Evolutionary conservation across 2,797 vertebrate species (phyloP).

Genomic region (Enteromius mattozi): DNA sequence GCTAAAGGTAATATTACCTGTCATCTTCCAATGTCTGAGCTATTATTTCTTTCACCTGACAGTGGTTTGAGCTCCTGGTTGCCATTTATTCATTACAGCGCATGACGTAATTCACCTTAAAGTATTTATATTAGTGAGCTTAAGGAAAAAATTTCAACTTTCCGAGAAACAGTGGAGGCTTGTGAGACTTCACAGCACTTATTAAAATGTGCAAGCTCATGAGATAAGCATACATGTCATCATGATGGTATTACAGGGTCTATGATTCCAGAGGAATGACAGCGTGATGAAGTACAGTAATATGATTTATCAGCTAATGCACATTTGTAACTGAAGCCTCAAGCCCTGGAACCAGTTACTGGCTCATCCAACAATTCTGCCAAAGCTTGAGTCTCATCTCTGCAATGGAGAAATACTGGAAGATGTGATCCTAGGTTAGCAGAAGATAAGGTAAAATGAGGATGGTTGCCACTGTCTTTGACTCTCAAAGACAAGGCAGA

Average conservation of each 20-base stretch:
- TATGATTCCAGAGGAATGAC: conserved; percentile 33
- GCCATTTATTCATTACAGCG: conserved; percentile 70
- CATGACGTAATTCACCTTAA: conserved; percentile 74
- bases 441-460: conserved; percentile 3
- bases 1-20: conserved; percentile 65
- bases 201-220: conserved; percentile 68
- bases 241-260: conserved; percentile 54
- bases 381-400: conserved; percentile 16
- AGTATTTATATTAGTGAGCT: conserved; percentile 73
- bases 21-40: conserved; percentile 75
- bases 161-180: conserved; percentile 69
- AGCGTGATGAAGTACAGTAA: conserved; percentile 44
- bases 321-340: conserved; percentile 34
- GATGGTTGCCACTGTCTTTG: neutral
- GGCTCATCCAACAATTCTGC: conserved; percentile 12
- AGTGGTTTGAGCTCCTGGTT: conserved; percentile 72
- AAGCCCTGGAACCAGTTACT: conserved; percentile 1
- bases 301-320: conserved; percentile 43
- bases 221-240: conserved; percentile 61
- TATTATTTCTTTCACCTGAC: conserved; percentile 69
- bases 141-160: conserved; percentile 68
- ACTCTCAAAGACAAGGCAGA: conserved; percentile 2
- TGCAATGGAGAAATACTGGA: conserved; percentile 27
- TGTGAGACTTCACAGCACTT: conserved; percentile 62
- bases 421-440: neutral